A percentile compares a stretch with the other conserved stretches of the same genome.
Evolutionary conservation across 2,113 vertebrate species (phyloP).

Genomic region (Haemorhous mexicanus): DNA sequence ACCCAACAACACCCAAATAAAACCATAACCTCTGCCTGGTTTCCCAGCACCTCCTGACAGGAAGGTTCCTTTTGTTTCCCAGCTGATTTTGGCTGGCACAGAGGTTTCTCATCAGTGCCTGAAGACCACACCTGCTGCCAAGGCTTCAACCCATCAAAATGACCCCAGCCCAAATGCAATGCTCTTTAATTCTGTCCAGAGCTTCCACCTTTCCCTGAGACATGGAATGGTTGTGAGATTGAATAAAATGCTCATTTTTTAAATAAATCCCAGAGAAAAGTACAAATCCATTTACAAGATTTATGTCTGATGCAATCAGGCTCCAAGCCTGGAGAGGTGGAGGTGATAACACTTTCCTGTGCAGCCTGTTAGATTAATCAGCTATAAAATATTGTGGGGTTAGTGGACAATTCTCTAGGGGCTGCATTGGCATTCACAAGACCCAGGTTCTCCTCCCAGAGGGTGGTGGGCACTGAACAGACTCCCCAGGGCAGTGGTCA

Average conservation of each 20-base stretch:
- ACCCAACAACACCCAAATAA: background rate
- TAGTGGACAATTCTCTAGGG: background rate
- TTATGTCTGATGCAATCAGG: background rate
- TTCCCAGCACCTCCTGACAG: background rate
- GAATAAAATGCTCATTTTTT: background rate
- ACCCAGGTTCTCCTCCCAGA: background rate
- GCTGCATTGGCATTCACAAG: background rate
- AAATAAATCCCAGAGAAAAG: background rate
- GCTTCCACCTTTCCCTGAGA: background rate
- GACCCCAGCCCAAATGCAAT: background rate
- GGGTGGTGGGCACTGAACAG: background rate
- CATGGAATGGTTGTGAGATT: background rate
- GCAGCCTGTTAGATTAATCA: background rate
- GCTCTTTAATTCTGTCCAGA: background rate
- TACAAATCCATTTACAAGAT: background rate
- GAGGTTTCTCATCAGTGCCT: background rate
- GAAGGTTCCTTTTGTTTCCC: background rate
- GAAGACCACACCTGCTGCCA: rapidly evolving
- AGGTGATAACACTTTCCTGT: background rate
- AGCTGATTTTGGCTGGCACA: background rate
- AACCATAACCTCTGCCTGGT: rapidly evolving
- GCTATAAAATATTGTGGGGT: background rate
- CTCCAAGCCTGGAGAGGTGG: background rate
- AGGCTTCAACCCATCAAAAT: background rate
- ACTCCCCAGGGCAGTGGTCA: background rate